Evolutionary conservation across 2,888 invertebrate species (phyloP), one percentile per base, ranked within the genome.

Genomic region (Drosophila mayaguana): DNA sequence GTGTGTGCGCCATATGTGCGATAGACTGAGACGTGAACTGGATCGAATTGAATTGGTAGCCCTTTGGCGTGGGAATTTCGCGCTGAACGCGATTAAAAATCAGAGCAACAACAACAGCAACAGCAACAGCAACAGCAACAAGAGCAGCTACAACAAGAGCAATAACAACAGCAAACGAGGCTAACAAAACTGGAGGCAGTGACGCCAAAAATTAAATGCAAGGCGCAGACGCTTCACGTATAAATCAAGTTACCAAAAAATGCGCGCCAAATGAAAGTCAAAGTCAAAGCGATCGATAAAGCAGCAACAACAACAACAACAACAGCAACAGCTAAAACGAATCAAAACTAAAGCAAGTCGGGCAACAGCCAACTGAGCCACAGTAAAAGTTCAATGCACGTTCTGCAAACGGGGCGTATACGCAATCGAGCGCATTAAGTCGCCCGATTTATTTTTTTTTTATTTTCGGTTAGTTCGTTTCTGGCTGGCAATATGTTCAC

Each of bases 321-420:
- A 34, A 5, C 36, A 79, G 70, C 46, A 55, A 34, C 7, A 51
- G 45, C 28, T 18, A 63, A 72, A 74, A 61, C 80, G 76, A 72
- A 85, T 82, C 83, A 88, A 87, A 90, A 88, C 87, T 80, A 89
- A 88, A 81, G 80, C 81, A 87, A 72, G 68, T 76, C 53, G 66
- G 25, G 43, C 48, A 65, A 40, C 43, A 42, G 66, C 46, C 68
- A 63, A 59, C 53, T 45, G 40, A 66, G 65, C 46, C 79, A 36
- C 48, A 68, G 64, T 82, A 83, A 86, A 78, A 82, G 90, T 90
- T 90, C 91, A 91, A 82, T 90, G 90, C 76, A 88, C 90, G 90
- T 86, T 81, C 80, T 48, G 69, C 83, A 78, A 84, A 85, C 72
- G 87, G 86, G 86, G 86, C 86, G 86, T 89, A 89, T 87, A 89